Conservation (phyloP, 2,113 vertebrate species). For the Ellobius talpinus region DNA sequence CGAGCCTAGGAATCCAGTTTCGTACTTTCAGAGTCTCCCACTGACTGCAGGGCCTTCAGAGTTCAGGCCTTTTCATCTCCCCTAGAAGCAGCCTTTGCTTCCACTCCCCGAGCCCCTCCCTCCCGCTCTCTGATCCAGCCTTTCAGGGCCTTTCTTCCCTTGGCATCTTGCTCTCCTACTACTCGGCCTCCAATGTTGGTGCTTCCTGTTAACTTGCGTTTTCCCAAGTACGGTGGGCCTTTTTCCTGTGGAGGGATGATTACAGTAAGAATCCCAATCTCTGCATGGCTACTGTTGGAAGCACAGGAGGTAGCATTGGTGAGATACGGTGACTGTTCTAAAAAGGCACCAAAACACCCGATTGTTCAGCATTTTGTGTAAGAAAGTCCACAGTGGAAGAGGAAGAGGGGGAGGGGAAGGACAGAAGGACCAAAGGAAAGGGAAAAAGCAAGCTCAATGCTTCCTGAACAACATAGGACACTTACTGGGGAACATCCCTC, state of each 20-base stretch:
- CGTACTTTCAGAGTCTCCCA: background rate
- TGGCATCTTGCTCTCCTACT: background rate
- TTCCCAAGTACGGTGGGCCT: background rate
- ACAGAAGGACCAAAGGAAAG: background rate
- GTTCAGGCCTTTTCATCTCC: background rate
- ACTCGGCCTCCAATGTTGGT: background rate
- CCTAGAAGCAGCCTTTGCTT: background rate
- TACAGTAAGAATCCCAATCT: background rate
- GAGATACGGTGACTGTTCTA: background rate
- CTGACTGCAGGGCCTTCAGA: background rate
- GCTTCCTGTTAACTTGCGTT: background rate
- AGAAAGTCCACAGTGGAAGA: background rate
- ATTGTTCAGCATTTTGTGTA: conserved; percentile 22
- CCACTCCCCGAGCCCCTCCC: background rate
- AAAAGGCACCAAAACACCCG: background rate
- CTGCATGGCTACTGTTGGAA: background rate
- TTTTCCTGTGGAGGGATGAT: background rate
- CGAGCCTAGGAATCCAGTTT: background rate
- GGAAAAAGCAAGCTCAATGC: background rate
- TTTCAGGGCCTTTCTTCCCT: background rate
- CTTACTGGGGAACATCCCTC: background rate
- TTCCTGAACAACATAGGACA: background rate
- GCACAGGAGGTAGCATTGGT: background rate
- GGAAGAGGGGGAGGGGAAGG: background rate
- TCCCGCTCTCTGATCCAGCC: background rate